phyloP scores from a whole-genome alignment of 2,888 invertebrate genomes.

The Drosophila eohydei region DNA sequence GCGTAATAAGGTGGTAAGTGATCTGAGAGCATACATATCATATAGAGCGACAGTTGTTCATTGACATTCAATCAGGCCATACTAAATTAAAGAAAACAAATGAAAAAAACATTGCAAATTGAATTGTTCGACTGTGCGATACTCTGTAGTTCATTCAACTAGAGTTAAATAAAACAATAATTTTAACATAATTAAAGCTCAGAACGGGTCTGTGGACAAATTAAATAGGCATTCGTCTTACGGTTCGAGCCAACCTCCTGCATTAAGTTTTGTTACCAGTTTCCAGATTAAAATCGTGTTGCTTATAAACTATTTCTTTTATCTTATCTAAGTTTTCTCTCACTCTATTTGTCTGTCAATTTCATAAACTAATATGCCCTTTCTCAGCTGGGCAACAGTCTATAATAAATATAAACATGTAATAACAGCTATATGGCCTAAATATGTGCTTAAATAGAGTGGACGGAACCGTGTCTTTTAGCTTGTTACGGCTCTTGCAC shows the following conservation, averaged over 20 bases:
- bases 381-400: neutral
- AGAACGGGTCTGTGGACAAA: no score
- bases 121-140: neutral
- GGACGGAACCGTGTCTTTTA: conserved; percentile 13
- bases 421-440: conserved; percentile 20
- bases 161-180: no score
- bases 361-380: neutral
- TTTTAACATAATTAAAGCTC: no score
- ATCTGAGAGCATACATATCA: conserved; percentile 26
- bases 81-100: conserved; percentile 12
- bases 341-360: neutral
- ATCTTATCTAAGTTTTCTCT: neutral
- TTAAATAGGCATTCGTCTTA: no score
- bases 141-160: neutral
- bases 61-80: conserved; percentile 58
- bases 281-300: no score
- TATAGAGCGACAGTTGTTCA: conserved; percentile 22
- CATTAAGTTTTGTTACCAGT: no score
- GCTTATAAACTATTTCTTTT: no score
- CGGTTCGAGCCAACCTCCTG: no score
- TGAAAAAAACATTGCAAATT: neutral
- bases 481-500: conserved; percentile 34
- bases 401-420: conserved; percentile 12
- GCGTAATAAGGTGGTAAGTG: conserved; percentile 47
- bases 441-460: conserved; percentile 11